A percentile compares a stretch with the other conserved stretches of the same genome.
Conservation (phyloP, 92 coral and sea anemone genomes). For the Siderastrea radians region DNA sequence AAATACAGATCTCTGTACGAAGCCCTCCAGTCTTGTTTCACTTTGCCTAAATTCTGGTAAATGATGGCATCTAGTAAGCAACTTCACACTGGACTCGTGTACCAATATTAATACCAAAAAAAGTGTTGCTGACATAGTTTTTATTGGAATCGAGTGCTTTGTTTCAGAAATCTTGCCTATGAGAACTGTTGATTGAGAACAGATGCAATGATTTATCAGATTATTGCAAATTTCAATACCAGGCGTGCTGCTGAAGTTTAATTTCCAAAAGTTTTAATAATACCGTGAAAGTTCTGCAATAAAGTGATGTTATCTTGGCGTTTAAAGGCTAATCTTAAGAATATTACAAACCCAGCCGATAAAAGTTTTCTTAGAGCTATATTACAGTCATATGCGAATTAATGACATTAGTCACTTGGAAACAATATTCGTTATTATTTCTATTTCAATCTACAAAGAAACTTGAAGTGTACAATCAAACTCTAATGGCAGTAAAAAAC, state of each 20-base stretch:
- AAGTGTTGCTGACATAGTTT: neutral
- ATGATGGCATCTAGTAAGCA: neutral
- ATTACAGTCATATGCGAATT: neutral
- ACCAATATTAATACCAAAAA: neutral
- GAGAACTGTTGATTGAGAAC: neutral
- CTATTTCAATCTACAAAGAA: neutral
- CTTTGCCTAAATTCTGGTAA: neutral
- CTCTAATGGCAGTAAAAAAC: neutral
- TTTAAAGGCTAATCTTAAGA: neutral
- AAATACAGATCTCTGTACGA: neutral
- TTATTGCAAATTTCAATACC: neutral
- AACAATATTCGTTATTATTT: too few relatives aligned
- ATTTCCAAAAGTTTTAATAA: neutral
- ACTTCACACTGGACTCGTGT: neutral
- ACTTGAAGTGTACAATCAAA: neutral
- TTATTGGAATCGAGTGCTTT: neutral
- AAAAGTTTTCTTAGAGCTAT: neutral
- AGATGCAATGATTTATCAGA: constrained; percentile 20
- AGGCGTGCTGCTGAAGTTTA: neutral
- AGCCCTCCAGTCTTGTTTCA: neutral
- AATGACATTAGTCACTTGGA: neutral
- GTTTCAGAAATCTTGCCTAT: neutral
- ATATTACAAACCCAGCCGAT: neutral
- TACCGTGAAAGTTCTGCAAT: neutral
- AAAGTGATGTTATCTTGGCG: constrained; percentile 20